Evolutionary conservation across 1,140 invertebrate species (phyloP).

Genomic region (Antheraea pernyi): DNA sequence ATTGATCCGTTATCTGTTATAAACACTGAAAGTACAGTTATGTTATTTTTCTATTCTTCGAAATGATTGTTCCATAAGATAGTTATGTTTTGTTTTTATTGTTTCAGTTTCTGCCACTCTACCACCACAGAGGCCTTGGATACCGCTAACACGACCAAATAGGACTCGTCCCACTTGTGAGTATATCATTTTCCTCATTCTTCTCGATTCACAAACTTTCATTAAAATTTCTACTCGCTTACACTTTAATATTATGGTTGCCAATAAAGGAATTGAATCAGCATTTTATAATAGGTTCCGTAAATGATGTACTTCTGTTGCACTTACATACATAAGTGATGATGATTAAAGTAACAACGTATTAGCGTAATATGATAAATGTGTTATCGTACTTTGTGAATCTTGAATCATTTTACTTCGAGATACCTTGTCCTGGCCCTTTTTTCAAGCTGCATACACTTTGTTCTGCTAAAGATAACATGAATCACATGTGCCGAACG

Average conservation of each 20-base stretch:
- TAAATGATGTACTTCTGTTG: background rate
- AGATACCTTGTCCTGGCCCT: too few species aligned
- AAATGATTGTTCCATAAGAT: background rate
- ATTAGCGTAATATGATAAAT: background rate
- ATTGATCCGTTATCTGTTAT: slow-evolving; percentile 8
- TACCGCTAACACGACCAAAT: slow-evolving; percentile 92
- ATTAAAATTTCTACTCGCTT: background rate
- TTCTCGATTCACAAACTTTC: background rate
- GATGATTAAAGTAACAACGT: background rate
- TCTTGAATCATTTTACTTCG: background rate
- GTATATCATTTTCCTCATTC: slow-evolving; percentile 62
- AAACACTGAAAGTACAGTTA: slow-evolving; percentile 13
- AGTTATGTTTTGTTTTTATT: slow-evolving; percentile 52
- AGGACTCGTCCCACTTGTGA: slow-evolving; percentile 92
- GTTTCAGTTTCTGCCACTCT: slow-evolving; percentile 93
- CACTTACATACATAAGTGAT: background rate
- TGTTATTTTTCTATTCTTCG: slow-evolving; percentile 1
- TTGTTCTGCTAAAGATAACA: too few species aligned
- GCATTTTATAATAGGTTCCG: background rate
- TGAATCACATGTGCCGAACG: too few species aligned
- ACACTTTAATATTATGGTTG: background rate
- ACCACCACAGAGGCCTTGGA: slow-evolving; percentile 96
- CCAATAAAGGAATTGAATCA: background rate
- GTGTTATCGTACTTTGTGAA: background rate
- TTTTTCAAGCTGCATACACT: too few species aligned